These are phyloP conservation scores for Struthio camelus DNA, from an alignment of 2,113 vertebrate species.

Conservation along the genomic window DNA sequence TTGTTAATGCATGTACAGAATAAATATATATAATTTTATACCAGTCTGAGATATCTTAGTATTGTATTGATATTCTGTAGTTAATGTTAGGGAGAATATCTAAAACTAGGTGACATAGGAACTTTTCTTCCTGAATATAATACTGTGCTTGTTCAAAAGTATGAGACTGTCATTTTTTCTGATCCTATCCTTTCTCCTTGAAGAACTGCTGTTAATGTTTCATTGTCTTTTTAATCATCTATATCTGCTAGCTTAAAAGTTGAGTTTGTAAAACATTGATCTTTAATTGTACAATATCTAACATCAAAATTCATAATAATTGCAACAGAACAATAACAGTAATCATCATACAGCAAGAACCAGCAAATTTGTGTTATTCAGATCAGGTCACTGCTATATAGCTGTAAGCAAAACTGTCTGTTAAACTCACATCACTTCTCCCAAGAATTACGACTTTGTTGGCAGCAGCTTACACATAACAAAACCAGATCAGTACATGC, in stretches of 20 bases:
- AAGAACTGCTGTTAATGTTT: background rate
- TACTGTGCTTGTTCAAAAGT: background rate
- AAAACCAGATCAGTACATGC: accelerated
- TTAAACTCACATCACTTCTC: background rate
- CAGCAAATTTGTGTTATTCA: background rate
- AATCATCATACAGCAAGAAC: background rate
- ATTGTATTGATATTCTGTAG: background rate
- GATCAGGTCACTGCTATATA: background rate
- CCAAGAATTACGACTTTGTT: background rate
- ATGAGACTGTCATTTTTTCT: accelerated
- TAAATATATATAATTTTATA: background rate
- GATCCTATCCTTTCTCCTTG: background rate
- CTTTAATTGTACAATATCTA: background rate
- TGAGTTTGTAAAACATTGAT: background rate
- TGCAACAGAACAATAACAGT: background rate
- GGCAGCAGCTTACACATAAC: background rate
- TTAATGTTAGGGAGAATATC: background rate
- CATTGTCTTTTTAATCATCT: background rate
- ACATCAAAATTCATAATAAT: background rate
- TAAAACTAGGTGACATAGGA: background rate
- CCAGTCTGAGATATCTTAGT: background rate
- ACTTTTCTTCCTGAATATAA: background rate
- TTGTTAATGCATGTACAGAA: background rate
- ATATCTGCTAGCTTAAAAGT: background rate
- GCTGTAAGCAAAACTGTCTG: background rate